Base-by-base conservation (phyloP, 1,140 invertebrate species). In the Cyphomyrmex costatus region DNA sequence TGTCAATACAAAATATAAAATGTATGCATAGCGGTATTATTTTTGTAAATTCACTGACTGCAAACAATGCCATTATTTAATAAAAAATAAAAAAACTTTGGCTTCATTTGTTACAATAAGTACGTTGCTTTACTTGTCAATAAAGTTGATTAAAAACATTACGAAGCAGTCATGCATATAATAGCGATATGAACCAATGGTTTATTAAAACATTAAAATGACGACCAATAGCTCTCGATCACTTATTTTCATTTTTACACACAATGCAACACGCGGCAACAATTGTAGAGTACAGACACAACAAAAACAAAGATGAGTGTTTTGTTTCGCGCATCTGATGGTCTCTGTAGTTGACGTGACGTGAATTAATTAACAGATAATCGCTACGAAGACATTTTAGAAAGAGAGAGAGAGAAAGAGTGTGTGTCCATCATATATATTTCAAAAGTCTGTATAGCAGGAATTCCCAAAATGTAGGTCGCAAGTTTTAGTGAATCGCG, bases 131-230 rank as follows among this genome's bases (percentile, higher is more conserved):
- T 71, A 70, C 3, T 33, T 56, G 30, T 56, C 49, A 42, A 24
- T 49, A 74, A 24, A 53, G 33, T 73, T 71, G 46, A 60, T 60
- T 60, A 33, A 49, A 60, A 74, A 60, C 27, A 83, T 46, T 21
- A 24, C 4, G 19, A n/a, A 16, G n/a, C 53, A 21, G 60, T 49
- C 51, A 16, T 42, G 24, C 24, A 46, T 42, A 74, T 42, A 83
- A 71, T 58, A 58, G 66, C n/a, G n/a, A n/a, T 24, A 19, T 30
- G 19, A 24, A 14, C 49, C 33, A 24, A 30, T 16, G 21, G 30
- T 80, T 83, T 60, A 46, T 60, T 74, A 74, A 73, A 46, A 61
- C 33, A 60, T 73, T 83, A 73, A 83, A 83, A 83, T 60, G 42
- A 61, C 27, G 14, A 14, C 42, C 58, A 49, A 79, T 79, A 19